Conservation (phyloP, 2,888 invertebrate genomes). For the Agrochola circellaris region DNA sequence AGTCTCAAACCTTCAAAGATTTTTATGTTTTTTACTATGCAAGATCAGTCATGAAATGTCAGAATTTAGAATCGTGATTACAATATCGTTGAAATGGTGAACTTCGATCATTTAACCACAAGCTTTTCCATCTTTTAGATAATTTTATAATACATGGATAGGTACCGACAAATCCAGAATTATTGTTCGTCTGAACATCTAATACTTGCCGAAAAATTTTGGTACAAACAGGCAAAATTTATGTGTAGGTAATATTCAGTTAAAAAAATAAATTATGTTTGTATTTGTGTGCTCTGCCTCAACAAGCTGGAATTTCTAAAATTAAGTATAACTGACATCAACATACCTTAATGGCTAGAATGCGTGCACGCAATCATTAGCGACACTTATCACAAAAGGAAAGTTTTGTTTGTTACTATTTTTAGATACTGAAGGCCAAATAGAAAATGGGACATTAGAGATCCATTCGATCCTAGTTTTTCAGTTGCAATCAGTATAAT, state of each 20-base stretch:
- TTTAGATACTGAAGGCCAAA: not conserved
- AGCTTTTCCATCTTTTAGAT: not conserved
- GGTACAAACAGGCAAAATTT: too few relatives aligned
- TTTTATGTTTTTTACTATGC: not conserved
- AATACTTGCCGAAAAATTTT: not conserved
- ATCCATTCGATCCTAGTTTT: not conserved
- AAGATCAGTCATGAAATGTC: not conserved
- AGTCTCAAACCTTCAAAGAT: not conserved
- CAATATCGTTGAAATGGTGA: not conserved
- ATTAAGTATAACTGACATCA: not conserved
- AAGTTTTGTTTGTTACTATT: slow-evolving; percentile 7
- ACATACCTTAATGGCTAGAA: not conserved
- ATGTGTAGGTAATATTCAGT: too few relatives aligned
- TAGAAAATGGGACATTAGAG: not conserved
- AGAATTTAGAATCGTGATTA: not conserved
- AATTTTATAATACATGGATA: not conserved
- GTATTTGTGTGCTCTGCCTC: not conserved
- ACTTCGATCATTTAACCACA: not conserved
- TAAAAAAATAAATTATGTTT: not conserved
- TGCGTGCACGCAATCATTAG: slow-evolving; percentile 24
- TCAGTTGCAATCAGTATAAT: not conserved
- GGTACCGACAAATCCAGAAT: too few relatives aligned
- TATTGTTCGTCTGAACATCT: too few relatives aligned
- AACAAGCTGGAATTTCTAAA: not conserved
- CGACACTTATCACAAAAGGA: not conserved